phyloP scores from a whole-genome alignment of 1,140 invertebrate genomes.

The Berghia stephanieae region DNA sequence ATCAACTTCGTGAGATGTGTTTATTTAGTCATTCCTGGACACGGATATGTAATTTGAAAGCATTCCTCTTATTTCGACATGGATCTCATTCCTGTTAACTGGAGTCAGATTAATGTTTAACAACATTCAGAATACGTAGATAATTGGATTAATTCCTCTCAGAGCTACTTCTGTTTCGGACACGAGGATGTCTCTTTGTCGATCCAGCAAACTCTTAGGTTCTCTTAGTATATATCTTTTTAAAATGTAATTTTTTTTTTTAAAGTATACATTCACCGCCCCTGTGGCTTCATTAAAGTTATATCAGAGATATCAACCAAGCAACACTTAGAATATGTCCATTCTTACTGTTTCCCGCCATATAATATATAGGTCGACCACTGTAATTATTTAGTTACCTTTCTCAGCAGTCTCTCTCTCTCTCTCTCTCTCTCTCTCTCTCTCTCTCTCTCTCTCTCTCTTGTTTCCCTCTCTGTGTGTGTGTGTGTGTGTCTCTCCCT shows the following conservation, averaged over 20 bases:
- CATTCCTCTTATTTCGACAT: too few species aligned
- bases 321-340: background rate
- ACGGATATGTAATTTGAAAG: too few species aligned
- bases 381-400: background rate
- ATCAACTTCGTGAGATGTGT: too few species aligned
- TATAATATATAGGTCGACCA: background rate
- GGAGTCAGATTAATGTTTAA: too few species aligned
- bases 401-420: background rate
- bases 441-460: conserved; percentile 5
- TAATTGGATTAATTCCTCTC: too few species aligned
- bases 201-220: too few species aligned
- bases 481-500: background rate
- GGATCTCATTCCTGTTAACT: too few species aligned
- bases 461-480: background rate
- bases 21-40: too few species aligned
- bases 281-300: background rate
- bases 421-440: background rate
- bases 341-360: background rate
- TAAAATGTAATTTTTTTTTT: background rate
- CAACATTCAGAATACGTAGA: too few species aligned
- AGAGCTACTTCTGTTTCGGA: too few species aligned
- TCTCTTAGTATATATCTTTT: background rate
- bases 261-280: background rate
- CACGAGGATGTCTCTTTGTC: too few species aligned
- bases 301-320: background rate